Evolutionary conservation across 2,888 invertebrate species (phyloP), one percentile per base, ranked within the genome.

Genomic region (Tachina fera): DNA sequence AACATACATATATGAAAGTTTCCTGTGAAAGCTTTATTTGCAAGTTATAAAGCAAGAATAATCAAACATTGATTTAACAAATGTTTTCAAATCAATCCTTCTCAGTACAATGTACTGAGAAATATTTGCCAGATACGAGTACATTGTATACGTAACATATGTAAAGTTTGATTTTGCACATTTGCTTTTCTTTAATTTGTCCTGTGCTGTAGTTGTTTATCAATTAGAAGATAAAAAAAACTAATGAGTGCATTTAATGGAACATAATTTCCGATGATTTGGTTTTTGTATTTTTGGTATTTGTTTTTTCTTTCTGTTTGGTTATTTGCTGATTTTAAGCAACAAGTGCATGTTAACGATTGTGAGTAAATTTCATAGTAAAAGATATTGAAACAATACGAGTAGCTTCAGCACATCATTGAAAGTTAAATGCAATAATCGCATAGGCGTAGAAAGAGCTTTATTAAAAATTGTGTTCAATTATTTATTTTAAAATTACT

Each of bases 201-300:
- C 51, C 19, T 53, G 10, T 19, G 9, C 6, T 16, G 9, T 49
- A 19, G 1, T 39, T 6, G 41, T 43, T 11, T 61, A 11, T 58
- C 31, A 58, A 43, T 11, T 60, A 47, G 4, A 45, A 31, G n/a
- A 72, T n/a, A 58, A 39, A 72, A 10, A 43, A 31, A 31, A 31
- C 31, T 58, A 47, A 11, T 61, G 13, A 51, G 39, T 61, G 60
- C 74, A 31, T 49, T 61, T 61, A 74, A 61, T 41, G 9, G 58
- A 13, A 19, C 41, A 61, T 47, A 47, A 41, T 49, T 3, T 41
- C 19, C 41, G 8, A 51, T 51, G 61, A 49, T 51, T 61, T 61
- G 16, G 9, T 8, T 61, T 61, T 71, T 71, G 8, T 45, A 1
- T 71, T 61, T n/a, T n/a, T n/a, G n/a, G n/a, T 31, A 13, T 9